Base-by-base conservation (phyloP, 2,888 invertebrate species). In the Lissocephala sabroskyi region DNA sequence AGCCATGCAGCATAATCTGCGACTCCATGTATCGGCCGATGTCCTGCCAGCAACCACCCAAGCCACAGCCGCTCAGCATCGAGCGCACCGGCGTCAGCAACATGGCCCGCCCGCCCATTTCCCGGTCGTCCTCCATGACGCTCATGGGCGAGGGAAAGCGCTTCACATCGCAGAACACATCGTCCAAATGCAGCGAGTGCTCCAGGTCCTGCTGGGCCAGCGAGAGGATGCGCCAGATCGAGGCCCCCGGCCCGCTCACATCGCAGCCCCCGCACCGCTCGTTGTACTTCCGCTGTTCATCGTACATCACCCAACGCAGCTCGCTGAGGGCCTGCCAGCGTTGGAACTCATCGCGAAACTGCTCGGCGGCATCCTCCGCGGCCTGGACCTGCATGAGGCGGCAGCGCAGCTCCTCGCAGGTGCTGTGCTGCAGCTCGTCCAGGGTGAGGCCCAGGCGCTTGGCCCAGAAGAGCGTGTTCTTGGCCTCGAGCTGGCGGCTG, bases 121-220 rank as follows among this genome's bases (percentile, higher is more conserved):
- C 14, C 3, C 54, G 52, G 2, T 39, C 11, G 2, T 47, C 9
- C 3, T 41, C 40, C 40, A 59, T 52, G 6, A 64, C 6, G 2
- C 45, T 41, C 64, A 75, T 75, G 28, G 64, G 64, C 1, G 68
- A 67, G 3, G 75, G 64, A 46, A 51, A 75, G 1, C 71, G 52
- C 5, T 14, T 3, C 3, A 52, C 58, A 6, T 26, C 35, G 3
- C 56, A 41, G 1, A 28, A 45, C 1, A 75, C 1, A 2, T 17
- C 7, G 7, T 62, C 2, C 11, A 75, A 9, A 0, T 58, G 16
- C 10, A 70, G 26, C n/a, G 53, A 32, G 3, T 32, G 1, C 28
- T 83, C 82, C n/a, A 83, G 65, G 5, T 78, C 76, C 1, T 41
- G 19, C 13, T 79, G 81, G 0, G 77, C 78, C 18, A 48, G 4